phyloP scores from a whole-genome alignment of 2,797 vertebrate species.

The Spea hammondii region DNA sequence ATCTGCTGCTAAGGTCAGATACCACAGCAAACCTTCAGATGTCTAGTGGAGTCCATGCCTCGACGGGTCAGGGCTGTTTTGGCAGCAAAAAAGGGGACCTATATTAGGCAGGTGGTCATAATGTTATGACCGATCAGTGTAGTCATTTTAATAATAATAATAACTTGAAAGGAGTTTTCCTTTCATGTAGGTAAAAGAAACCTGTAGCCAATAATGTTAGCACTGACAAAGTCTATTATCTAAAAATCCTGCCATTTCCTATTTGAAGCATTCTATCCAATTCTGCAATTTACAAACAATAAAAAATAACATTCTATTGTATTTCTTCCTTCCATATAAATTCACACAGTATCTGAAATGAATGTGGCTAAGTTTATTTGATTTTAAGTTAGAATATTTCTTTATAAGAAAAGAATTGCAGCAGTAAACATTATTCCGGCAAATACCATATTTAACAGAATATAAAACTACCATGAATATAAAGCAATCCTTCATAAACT shows the following conservation, averaged over 20 bases:
- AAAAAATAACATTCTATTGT: constrained; percentile 1
- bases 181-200: too few relatives aligned
- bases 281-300: neutral
- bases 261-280: neutral
- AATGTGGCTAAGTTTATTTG: neutral
- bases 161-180: too few relatives aligned
- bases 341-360: neutral
- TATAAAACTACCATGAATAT: neutral
- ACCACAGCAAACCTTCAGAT: too few relatives aligned
- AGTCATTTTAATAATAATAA: too few relatives aligned
- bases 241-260: neutral
- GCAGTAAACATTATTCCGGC: neutral
- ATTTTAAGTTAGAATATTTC: neutral
- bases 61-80: too few relatives aligned
- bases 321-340: neutral
- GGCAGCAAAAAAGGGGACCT: too few relatives aligned
- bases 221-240: neutral
- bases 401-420: constrained; percentile 6
- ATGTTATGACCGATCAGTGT: too few relatives aligned
- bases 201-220: too few relatives aligned
- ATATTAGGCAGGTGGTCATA: too few relatives aligned
- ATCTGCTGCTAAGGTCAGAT: too few relatives aligned
- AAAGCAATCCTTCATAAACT: neutral
- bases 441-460: neutral
- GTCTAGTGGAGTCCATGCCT: too few relatives aligned